phyloP scores from a whole-genome alignment of 2,888 invertebrate species.

The Synergus laeviventris region DNA sequence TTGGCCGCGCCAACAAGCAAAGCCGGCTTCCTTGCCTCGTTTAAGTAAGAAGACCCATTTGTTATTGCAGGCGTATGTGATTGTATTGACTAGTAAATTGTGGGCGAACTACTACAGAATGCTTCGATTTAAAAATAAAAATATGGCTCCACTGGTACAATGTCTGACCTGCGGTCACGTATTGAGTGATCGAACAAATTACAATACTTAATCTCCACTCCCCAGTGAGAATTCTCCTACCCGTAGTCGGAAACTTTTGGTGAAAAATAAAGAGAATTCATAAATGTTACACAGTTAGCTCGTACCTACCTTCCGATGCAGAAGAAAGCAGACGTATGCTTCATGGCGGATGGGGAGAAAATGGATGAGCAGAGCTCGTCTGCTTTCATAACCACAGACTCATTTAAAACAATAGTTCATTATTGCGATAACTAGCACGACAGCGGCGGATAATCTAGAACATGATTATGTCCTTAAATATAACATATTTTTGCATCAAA shows the following conservation, averaged over 20 bases:
- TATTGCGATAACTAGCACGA: conserved; percentile 23
- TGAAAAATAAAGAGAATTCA: conserved; percentile 23
- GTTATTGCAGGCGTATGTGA: background rate
- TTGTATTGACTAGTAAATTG: background rate
- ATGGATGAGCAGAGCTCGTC: conserved; percentile 26
- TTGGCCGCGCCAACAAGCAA: conserved; percentile 23
- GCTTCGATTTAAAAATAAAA: conserved; percentile 26
- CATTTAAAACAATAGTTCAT: conserved; percentile 39
- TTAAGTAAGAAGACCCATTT: conserved; percentile 32
- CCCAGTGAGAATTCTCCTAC: conserved; percentile 9
- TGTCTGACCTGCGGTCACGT: conserved; percentile 43
- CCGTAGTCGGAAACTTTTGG: conserved; percentile 14
- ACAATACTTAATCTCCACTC: conserved; percentile 45
- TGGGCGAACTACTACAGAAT: conserved; percentile 14
- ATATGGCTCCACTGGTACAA: background rate
- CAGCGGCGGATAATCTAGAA: background rate
- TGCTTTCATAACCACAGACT: conserved; percentile 24
- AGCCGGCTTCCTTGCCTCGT: conserved; percentile 30
- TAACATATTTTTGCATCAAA: background rate
- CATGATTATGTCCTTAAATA: conserved; percentile 7
- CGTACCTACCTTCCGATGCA: background rate
- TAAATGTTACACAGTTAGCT: conserved; percentile 25
- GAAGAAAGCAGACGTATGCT: background rate
- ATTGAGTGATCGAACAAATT: conserved; percentile 49
- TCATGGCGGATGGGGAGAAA: background rate